Evolutionary conservation across 2,797 vertebrate genomes (phyloP), one percentile per base, ranked within the genome.

Genomic region (Percopsis omiscomaycus): DNA sequence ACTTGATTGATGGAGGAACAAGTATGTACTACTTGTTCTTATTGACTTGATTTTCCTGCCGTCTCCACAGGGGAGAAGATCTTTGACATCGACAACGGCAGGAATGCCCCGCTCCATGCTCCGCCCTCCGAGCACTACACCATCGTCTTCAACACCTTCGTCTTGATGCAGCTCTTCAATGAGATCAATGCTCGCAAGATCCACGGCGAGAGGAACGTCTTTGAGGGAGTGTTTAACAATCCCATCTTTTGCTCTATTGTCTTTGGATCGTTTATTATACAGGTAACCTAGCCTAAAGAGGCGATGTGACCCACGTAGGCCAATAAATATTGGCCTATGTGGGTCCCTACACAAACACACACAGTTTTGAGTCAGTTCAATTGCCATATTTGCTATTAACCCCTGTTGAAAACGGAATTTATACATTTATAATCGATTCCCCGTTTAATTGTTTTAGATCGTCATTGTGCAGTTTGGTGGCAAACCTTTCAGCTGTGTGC

Each of bases 151-250:
- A 99, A 98, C 90, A 97, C 96, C 1, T 99, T 99, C 4, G 97
- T 99, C 85, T 93, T 98, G 93, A 97, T 99, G 97, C 97, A 99
- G 86, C 94, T 99, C 65, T 98, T 98, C 83, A 99, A 99, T 0
- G 97, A 98, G 87, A 91, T 98, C 86, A 99, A 98, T 0, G 96
- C 96, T 2, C 95, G 97, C 59, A 99, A 98, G 84, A 98, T 99
- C 81, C 97, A 99, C 0, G 96, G 97, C 0, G 97, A 99, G 89
- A 94, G 96, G 71, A 99, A 99, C 0, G 95, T 99, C 73, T 99
- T 99, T 2, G 95, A 96, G 0, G 96, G 96, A 52, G 93, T 99
- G 82, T 96, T 95, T 90, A 92, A 93, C 73, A 99, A 99, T 69
- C 93, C 94, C 48, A 97, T 99, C 78, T 99, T 99, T 84, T 98